phyloP scores from a whole-genome alignment of 1,140 invertebrate genomes.

The Scaptomyza graminum region DNA sequence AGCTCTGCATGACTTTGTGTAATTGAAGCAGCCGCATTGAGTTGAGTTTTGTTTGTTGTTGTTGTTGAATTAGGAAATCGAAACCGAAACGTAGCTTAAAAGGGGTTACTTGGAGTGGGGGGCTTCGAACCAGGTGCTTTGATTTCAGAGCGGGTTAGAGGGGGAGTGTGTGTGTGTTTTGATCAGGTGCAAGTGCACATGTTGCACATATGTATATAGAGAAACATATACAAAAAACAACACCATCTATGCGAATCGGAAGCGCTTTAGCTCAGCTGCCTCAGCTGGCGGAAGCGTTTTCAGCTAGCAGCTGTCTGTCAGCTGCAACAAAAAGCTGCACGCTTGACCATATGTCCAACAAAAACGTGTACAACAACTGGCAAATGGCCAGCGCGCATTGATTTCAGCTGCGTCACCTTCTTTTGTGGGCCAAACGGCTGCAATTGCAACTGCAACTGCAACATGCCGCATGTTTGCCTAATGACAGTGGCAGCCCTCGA shows the following conservation, averaged over 20 bases:
- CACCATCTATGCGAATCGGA: slow-evolving; percentile 46
- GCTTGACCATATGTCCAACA: not conserved
- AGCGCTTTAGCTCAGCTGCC: slow-evolving; percentile 23
- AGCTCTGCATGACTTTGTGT: slow-evolving; percentile 72
- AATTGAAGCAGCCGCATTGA: slow-evolving; percentile 70
- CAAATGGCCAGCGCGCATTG: slow-evolving; percentile 59
- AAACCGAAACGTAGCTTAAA: slow-evolving; percentile 54
- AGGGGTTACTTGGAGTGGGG: not conserved
- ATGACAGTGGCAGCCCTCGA: slow-evolving; percentile 50
- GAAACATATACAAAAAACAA: not conserved
- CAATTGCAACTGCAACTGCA: slow-evolving; percentile 31
- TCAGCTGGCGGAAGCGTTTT: slow-evolving; percentile 69
- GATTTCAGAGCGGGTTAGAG: not conserved
- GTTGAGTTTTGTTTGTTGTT: slow-evolving; percentile 8
- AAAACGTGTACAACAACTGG: slow-evolving; percentile 3
- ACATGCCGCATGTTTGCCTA: slow-evolving; percentile 58
- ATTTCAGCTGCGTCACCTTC: slow-evolving; percentile 76
- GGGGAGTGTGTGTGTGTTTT: not conserved
- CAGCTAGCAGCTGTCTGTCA: slow-evolving; percentile 28
- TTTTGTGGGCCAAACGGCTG: slow-evolving; percentile 53
- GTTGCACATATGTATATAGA: slow-evolving; percentile 29
- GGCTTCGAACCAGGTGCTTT: slow-evolving; percentile 23
- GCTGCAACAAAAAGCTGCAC: not conserved
- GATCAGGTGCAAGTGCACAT: slow-evolving; percentile 49
- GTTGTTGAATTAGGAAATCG: slow-evolving; percentile 73